Evolutionary conservation across 2,797 vertebrate species (phyloP).

Genomic region (Manis pentadactyla): DNA sequence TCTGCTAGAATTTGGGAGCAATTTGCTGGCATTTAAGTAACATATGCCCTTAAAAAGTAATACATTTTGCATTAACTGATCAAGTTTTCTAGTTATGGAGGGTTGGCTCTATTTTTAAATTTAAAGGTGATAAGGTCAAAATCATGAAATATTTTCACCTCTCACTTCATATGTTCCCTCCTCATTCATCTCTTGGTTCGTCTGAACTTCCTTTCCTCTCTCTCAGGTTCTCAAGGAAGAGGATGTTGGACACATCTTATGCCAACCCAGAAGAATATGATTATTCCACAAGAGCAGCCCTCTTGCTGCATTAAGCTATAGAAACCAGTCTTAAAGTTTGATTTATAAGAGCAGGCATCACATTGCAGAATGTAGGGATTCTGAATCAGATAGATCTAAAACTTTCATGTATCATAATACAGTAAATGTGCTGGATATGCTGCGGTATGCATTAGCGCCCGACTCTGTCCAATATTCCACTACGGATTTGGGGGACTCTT

Average conservation of each 20-base stretch:
- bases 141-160: not conserved
- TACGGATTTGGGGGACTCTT: not conserved
- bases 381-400: conserved; percentile 39
- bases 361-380: conserved; percentile 1
- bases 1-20: not conserved
- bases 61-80: not conserved
- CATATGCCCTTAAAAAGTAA: not conserved
- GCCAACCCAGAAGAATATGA: not conserved
- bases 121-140: not conserved
- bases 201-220: not conserved
- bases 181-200: not conserved
- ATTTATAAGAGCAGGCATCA: not conserved
- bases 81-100: not conserved
- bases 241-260: not conserved
- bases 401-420: conserved; percentile 52
- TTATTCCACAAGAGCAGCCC: not conserved
- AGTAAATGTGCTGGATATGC: not conserved
- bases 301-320: not conserved
- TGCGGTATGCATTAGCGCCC: conserved; percentile 60
- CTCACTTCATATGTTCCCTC: not conserved
- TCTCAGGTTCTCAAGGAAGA: conserved; percentile 42
- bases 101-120: not conserved
- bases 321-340: not conserved
- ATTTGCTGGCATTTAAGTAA: not conserved
- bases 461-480: conserved; percentile 73